Percentiles rank a stretch among this genome's conserved stretches.
phyloP scores from a whole-genome alignment of 2,888 invertebrate species.

The Thymelicus sylvestris region DNA sequence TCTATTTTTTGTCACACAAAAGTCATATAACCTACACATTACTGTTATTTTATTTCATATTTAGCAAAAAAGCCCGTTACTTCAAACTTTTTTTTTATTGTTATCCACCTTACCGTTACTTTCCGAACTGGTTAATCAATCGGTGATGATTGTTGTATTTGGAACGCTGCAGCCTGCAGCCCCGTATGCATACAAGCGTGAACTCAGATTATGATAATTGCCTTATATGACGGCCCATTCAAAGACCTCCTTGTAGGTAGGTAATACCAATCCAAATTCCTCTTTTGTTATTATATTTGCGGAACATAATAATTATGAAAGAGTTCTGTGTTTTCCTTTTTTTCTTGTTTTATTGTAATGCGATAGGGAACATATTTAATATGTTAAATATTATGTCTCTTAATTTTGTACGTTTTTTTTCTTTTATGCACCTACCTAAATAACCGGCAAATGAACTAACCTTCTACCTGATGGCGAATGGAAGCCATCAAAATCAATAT shows the following conservation, averaged over 20 bases:
- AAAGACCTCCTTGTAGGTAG: neutral
- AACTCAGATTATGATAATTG: conserved; percentile 35
- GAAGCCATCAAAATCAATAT: too few species aligned
- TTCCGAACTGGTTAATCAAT: conserved; percentile 37
- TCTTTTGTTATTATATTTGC: neutral
- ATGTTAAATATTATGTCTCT: too few species aligned
- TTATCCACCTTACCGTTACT: conserved; percentile 13
- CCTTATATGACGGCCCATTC: conserved; percentile 5
- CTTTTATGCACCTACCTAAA: too few species aligned
- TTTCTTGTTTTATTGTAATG: neutral
- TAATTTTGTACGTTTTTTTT: too few species aligned
- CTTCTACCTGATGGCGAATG: too few species aligned
- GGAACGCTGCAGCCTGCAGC: neutral
- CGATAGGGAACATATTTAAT: too few species aligned
- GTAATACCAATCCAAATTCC: neutral
- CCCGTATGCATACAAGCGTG: conserved; percentile 40
- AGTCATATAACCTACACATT: too few species aligned
- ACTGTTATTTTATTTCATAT: too few species aligned
- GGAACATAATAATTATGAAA: neutral
- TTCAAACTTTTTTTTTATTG: too few species aligned
- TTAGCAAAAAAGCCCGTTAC: conserved; percentile 5
- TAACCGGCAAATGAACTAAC: too few species aligned
- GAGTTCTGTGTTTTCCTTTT: neutral
- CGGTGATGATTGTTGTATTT: conserved; percentile 26
- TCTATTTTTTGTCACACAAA: too few species aligned